Base-by-base conservation (phyloP, 2,797 vertebrate genomes). In the Molossus molossus region DNA sequence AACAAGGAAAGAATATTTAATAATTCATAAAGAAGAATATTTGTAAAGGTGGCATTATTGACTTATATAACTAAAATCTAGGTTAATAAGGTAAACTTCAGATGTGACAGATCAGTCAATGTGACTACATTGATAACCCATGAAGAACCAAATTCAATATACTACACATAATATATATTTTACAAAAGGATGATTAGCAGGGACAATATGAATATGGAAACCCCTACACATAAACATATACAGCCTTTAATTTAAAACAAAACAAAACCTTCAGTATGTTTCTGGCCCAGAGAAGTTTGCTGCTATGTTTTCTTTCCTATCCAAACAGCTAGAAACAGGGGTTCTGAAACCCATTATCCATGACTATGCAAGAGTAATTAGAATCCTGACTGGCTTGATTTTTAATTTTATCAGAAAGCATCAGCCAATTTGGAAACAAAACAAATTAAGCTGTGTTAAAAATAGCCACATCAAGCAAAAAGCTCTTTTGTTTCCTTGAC, bases 391-490 rank as follows among this genome's bases (percentile, higher is more conserved):
- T 65, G 91, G 10, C 53, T 80, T 81, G 55, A 73, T 23, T 95
- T 90, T 87, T 80, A 95, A 88, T 94, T 90, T 84, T 85, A n/a
- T 92, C 40, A 84, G 55, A 92, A 65, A 18, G 23, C 55, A 90
- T 85, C 76, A 65, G 62, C n/a, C 72, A 77, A 67, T 84, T 94
- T 94, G 40, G 25, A 96, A 85, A 58, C 29, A 90, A 60, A 86
- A 27, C 60, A 87, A 94, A 94, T 89, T 94, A 92, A 96, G 14
- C 29, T 73, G n/a, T 72, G 50, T 58, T 96, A 50, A 88, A 95
- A 87, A 95, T 77, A 95, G 6, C 14, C 25, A 33, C 18, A 13
- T 87, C 65, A 84, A 67, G 76, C 20, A 29, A 89, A 29, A 89
- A 62, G 9, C 17, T 40, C 5, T 2, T 84, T 96, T 89, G 40